Evolutionary conservation across 2,797 vertebrate species (phyloP).

Genomic region (Hippoglossus hippoglossus): DNA sequence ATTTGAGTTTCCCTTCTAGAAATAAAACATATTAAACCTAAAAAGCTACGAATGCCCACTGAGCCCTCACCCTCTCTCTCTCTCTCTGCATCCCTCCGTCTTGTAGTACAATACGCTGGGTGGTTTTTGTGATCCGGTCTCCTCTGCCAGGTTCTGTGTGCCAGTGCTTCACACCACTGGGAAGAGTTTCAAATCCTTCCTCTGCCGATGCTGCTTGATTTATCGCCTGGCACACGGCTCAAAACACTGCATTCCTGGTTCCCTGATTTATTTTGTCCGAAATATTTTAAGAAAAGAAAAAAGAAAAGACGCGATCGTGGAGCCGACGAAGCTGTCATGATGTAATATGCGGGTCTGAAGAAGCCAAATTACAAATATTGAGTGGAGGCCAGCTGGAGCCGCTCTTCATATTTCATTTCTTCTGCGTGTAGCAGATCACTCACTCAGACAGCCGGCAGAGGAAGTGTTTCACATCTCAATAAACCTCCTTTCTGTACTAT

Average conservation of each 20-base stretch:
- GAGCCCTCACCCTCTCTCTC: neutral
- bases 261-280: conserved; percentile 23
- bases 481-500: no score
- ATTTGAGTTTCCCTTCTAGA: neutral
- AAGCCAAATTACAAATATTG: neutral
- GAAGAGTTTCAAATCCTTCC: conserved; percentile 43
- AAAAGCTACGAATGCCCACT: neutral
- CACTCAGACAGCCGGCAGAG: neutral
- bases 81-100: neutral
- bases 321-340: neutral
- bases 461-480: neutral
- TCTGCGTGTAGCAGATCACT: neutral
- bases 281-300: conserved; percentile 2
- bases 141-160: conserved; percentile 32
- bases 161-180: conserved; percentile 26
- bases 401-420: no score
- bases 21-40: neutral
- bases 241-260: neutral
- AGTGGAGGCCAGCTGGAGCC: neutral
- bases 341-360: neutral
- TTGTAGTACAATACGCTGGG: conserved; percentile 15
- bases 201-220: conserved; percentile 35
- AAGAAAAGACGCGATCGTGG: neutral
- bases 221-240: conserved; percentile 42
- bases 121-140: conserved; percentile 15